A percentile compares a stretch with the other conserved stretches of the same genome.
These are phyloP conservation scores for Premnoplex brunnescens DNA, from an alignment of 2,797 vertebrate species.

Conservation along the genomic window DNA sequence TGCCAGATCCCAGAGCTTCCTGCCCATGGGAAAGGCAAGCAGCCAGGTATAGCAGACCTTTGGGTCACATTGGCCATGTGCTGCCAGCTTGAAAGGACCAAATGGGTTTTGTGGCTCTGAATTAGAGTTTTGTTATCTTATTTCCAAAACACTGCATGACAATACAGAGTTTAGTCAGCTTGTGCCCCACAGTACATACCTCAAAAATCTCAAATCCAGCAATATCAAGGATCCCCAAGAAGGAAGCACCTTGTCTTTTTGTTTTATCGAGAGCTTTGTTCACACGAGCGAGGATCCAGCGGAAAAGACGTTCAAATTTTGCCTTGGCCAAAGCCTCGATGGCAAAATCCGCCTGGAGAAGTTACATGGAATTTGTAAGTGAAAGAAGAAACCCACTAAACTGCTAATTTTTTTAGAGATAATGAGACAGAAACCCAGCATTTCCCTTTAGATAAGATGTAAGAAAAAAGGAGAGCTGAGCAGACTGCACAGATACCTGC, in stretches of 20 bases:
- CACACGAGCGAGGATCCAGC: conserved; percentile 89
- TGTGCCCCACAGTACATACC: conserved; percentile 65
- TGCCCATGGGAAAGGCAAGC: not conserved
- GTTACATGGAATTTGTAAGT: not conserved
- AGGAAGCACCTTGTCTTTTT: conserved; percentile 94
- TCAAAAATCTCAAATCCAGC: conserved; percentile 99
- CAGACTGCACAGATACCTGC: conserved; percentile 79
- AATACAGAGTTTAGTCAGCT: not conserved
- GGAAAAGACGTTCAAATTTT: conserved; percentile 92
- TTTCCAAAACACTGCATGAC: not conserved
- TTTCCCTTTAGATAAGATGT: not conserved
- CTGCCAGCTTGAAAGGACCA: not conserved
- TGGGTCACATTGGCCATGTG: not conserved
- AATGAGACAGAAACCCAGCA: not conserved
- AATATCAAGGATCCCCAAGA: conserved; percentile 96
- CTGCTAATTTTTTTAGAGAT: not conserved
- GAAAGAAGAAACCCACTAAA: not conserved
- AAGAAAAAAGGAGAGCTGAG: not conserved
- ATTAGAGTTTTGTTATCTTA: not conserved
- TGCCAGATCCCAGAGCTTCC: not conserved
- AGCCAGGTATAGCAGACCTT: not conserved
- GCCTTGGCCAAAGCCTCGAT: conserved; percentile 94
- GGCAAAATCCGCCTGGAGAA: conserved; percentile 91
- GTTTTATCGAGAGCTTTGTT: conserved; percentile 98
- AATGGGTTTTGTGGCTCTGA: not conserved